Evolutionary conservation across 2,797 vertebrate genomes (phyloP), one percentile per base, ranked within the genome.

Genomic region (Gallinago nigripennis): DNA sequence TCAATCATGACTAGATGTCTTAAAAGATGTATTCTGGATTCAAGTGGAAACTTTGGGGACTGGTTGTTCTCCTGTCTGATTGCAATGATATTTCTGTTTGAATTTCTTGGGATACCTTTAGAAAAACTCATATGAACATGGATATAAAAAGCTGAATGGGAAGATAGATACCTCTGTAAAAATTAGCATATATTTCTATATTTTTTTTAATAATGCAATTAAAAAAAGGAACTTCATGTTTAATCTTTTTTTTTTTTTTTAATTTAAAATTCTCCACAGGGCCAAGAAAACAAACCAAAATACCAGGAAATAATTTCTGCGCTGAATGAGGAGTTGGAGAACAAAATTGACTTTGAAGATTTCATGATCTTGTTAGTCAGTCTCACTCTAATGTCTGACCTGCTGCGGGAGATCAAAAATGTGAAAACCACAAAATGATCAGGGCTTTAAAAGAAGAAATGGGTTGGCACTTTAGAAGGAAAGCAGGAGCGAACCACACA

Each of bases 291-390:
- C n/a, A 98, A 98, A 76, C 96, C 97, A 30, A 98, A 97, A 61
- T 98, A 98, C 90, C 97, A 93, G 93, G 97, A 98, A 83, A 97
- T 98, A 23, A 95, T 98, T 86, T 97, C 97, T 94, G 94, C 98
- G 73, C 96, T 98, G 48, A 97, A 98, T 14, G 88, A 97, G 41
- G 96, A 98, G 17, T 84, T 51, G 9, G 97, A 98, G 56, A 96
- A 83, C 43, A 98, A 97, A 88, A 97, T 98, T 12, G 97, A 97
- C 82, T 98, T 98, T 91, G 98, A 98, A 96, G 98, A 98, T 91
- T 98, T 98, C 82, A 94, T 98, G 97, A 92, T 98, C 64, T 86
- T 98, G 45, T 86, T 98, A 57, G 95, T 98, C 79, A 98, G 98
- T 65, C 88, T 98, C 54, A 75, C 96, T 41, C 48, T 98, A 39